phyloP scores from a whole-genome alignment of 2,797 vertebrate species.

The Lutjanus campechanus region DNA sequence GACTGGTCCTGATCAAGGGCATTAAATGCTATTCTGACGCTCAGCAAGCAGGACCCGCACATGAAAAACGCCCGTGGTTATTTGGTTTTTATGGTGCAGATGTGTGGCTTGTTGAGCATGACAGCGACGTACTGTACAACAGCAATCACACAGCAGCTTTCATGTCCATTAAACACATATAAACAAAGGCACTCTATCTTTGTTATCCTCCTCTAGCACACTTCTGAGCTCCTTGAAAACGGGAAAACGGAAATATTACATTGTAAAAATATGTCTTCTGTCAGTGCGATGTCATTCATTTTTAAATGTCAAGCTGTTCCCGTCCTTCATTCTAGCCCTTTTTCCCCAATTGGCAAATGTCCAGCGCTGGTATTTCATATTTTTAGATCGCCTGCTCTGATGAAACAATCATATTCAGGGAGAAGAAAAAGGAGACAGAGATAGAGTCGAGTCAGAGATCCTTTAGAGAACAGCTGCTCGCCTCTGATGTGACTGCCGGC shows the following conservation, averaged over 20 bases:
- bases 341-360: constrained; percentile 68
- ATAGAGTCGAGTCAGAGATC: constrained; percentile 47
- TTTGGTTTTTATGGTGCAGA: constrained; percentile 55
- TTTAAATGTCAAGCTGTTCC: constrained; percentile 80
- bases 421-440: constrained; percentile 62
- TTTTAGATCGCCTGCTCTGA: constrained; percentile 73
- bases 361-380: constrained; percentile 74
- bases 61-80: constrained; percentile 51
- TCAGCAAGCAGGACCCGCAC: constrained; percentile 35
- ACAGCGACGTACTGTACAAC: constrained; percentile 29
- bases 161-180: constrained; percentile 59
- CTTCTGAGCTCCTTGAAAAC: constrained; percentile 14
- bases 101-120: constrained; percentile 49
- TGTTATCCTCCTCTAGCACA: constrained; percentile 10
- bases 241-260: constrained; percentile 38
- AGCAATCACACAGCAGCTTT: constrained; percentile 50
- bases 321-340: constrained; percentile 57
- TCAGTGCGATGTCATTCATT: constrained; percentile 68
- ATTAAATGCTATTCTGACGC: constrained; percentile 71
- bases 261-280: constrained; percentile 44
- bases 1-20: constrained; percentile 75
- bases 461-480: constrained; percentile 70
- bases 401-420: constrained; percentile 67
- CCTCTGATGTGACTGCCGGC: constrained; percentile 66
- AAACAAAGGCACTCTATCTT: constrained; percentile 50